Evolutionary conservation across 2,888 invertebrate species (phyloP), one percentile per base, ranked within the genome.

Genomic region (Himalopsyche kuldschensis): DNA sequence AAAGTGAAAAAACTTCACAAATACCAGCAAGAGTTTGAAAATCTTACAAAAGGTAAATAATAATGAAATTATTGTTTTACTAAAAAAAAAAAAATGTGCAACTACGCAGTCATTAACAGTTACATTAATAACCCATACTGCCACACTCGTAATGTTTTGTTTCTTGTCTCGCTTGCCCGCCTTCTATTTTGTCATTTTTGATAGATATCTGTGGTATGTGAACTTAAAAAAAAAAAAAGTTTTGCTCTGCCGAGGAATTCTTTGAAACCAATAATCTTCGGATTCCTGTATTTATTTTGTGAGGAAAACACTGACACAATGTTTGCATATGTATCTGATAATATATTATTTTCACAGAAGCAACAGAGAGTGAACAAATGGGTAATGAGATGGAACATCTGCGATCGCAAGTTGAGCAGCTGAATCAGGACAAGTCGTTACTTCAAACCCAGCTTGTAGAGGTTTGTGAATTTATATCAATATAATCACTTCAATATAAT

Each of bases 1-100:
- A 98, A 98, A 90, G 96, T 99, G 82, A 98, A 98, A 90, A 96
- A 98, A 88, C 91, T 99, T 86, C 96, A 96, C 89, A 98, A 98
- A 89, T 99, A 99, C 89, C 98, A 99, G 90, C 96, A 96, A 87
- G 99, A 99, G 88, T 92, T 91, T 84, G 92, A 92, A 87, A 92
- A 92, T 85, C 90, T 91, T 80, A 90, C 92, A 55, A 92, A 92
- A 90, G 92, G 92, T 92, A 87, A n/a, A 27, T 97, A 30, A 46
- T 24, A 11, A 35, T 32, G 69, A 85, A 84, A 35, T 86, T 63
- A 17, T 31, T 84, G 47, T 75, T 75, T 27, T 32, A 20, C 32
- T 2, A 78, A 3, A 41, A 78, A 17, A 35, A 30, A n/a, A n/a
- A n/a, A n/a, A n/a, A n/a, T n/a, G n/a, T n/a, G n/a, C n/a, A n/a